Evolutionary conservation across 2,113 vertebrate genomes (phyloP).

Genomic region (Protobothrops mucrosquamatus): DNA sequence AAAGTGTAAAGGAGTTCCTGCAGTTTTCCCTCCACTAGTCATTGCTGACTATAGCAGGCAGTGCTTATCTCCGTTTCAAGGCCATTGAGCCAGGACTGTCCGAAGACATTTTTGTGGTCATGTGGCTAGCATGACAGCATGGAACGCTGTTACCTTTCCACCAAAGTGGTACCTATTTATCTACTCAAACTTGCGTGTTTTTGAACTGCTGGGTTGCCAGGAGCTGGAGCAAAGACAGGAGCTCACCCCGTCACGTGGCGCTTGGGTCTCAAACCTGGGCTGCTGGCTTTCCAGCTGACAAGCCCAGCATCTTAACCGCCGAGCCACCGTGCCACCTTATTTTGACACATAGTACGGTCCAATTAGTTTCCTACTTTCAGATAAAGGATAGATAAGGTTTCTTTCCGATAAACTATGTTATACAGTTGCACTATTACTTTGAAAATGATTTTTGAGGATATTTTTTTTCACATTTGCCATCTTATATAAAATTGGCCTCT

Average conservation of each 20-base stretch:
- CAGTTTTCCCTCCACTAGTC: not conserved
- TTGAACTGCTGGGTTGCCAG: not conserved
- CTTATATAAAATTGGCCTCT: not conserved
- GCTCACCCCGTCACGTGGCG: not conserved
- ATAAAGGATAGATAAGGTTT: not conserved
- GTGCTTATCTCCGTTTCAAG: not conserved
- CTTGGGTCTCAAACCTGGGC: not conserved
- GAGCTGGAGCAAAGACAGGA: not conserved
- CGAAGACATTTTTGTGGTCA: not conserved
- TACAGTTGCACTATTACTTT: not conserved
- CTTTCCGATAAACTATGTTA: not conserved
- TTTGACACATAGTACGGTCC: not conserved
- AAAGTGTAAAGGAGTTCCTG: not conserved
- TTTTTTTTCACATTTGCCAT: not conserved
- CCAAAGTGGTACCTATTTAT: not conserved
- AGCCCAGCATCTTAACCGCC: not conserved
- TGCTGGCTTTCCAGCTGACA: not conserved
- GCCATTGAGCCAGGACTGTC: not conserved
- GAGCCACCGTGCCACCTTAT: not conserved
- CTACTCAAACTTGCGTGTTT: not conserved
- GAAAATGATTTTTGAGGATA: not conserved
- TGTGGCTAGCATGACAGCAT: not conserved
- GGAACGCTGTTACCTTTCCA: not conserved
- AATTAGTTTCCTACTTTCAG: not conserved
- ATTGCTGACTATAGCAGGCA: accelerated